Evolutionary conservation across 2,113 vertebrate species (phyloP).

Genomic region (Cairina moschata): DNA sequence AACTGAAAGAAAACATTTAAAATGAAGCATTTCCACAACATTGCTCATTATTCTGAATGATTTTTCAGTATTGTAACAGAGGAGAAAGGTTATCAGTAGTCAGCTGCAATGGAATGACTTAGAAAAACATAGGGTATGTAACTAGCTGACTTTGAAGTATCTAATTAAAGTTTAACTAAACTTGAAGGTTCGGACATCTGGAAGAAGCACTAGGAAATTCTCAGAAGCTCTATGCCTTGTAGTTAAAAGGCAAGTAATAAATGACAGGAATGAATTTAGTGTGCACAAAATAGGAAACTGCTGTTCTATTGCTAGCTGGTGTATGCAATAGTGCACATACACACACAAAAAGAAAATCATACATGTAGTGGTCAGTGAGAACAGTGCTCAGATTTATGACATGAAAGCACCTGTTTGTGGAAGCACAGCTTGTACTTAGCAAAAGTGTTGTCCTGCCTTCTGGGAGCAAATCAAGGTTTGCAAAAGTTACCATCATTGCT

Average conservation of each 20-base stretch:
- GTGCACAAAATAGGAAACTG: neutral
- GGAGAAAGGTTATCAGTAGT: neutral
- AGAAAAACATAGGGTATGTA: neutral
- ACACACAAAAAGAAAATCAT: neutral
- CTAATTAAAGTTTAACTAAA: neutral
- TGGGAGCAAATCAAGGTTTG: neutral
- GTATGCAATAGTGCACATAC: accelerated
- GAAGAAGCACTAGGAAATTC: neutral
- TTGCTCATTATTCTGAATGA: neutral
- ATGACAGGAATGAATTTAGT: neutral
- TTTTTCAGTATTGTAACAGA: neutral
- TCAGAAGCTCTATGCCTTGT: neutral
- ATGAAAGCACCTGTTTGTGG: neutral
- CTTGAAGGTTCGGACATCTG: neutral
- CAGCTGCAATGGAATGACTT: neutral
- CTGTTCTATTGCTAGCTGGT: neutral
- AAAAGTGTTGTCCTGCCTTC: neutral
- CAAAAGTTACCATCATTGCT: neutral
- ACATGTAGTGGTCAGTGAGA: neutral
- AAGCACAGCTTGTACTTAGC: neutral
- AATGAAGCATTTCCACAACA: neutral
- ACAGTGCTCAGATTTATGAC: neutral
- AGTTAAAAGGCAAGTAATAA: neutral
- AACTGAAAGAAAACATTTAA: neutral
- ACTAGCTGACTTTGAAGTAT: neutral